Base-by-base conservation (phyloP, 1,140 invertebrate species). In the Anastatus disparis region DNA sequence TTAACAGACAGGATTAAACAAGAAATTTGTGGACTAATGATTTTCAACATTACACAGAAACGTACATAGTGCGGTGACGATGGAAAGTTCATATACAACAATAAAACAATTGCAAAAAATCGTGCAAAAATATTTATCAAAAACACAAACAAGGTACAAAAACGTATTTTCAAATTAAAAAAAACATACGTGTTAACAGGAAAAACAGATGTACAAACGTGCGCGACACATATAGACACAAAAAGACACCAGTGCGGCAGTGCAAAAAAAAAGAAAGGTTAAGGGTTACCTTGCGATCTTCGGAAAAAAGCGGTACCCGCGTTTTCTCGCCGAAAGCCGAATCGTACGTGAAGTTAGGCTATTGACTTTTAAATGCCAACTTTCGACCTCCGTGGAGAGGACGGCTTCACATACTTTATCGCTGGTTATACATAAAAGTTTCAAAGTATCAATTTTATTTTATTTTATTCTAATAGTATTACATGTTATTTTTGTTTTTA, bases 251-350 rank as follows among this genome's bases (percentile, higher is more conserved):
- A 10, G 40, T 68, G 24, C 3, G n/a, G n/a, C n/a, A n/a, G n/a
- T n/a, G 20, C 13, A 55, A 40, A 58, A 10, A 38, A 44, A 22
- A 44, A n/a, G 6, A n/a, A 44, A 44, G 42, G 15, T 9, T 12
- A 44, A 44, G 42, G 42, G 76, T 84, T 84, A 84, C 83, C 83
- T 84, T 80, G 80, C 78, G 74, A 82, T 83, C 76, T 84, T 83
- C 44, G 83, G 83, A 78, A 84, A 84, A 79, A 84, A 84, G 63
- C 82, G 79, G 78, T 83, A 84, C 61, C 82, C 83, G 78, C 83
- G 82, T 78, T 84, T 84, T 84, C 81, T 83, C 77, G 82, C 82
- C 76, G 82, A 83, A 78, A 84, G 82, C 80, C 82, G 82, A 82
- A 84, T 81, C 76, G 81, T 82, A 78, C 81, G 81, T 74, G 82